Base-by-base conservation (phyloP, 2,888 invertebrate genomes). In the Tipula lateralis region DNA sequence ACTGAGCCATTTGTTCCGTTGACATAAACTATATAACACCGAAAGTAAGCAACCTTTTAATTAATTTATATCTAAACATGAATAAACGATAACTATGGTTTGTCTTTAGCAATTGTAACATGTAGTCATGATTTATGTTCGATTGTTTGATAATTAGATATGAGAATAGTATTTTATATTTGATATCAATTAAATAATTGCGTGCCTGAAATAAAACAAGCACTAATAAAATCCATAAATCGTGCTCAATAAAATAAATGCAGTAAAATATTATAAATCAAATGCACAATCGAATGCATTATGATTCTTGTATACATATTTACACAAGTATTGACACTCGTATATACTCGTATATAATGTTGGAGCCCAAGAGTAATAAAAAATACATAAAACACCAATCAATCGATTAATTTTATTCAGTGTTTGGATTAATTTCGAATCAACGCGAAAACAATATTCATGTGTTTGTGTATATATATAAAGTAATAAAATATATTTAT, bases 351-450 rank as follows among this genome's bases (percentile, higher is more conserved):
- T 32, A 32, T 32, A 32, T 32, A 32, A 32, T 3, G 13, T 39
- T 66, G 66, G 66, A 66, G 66, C 19, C 66, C 9, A 24, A 24
- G 24, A 2, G 66, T 24, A 66, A 66, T 66, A 66, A 66, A 66
- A 66, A 66, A 66, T 9, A 66, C 66, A 66, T 66, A 66, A 66
- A 66, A 66, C 66, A 66, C 66, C 19, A 66, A 66, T 66, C 66
- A 66, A 66, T 66, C 24, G 66, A 66, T 66, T 66, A 66, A 66
- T 66, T 66, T 9, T 66, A 66, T 66, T 66, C 66, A 24, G 66
- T 66, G 66, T 66, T 66, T 9, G 66, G 24, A 66, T 66, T 24
- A 24, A 24, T 66, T 24, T 66, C 66, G 24, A 66, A 24, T 66
- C 66, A 66, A 24, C 66, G 66, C 66, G 24, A 66, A 66, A 66